Evolutionary conservation across 2,113 vertebrate species (phyloP).

Genomic region (Odontesthes bonariensis): DNA sequence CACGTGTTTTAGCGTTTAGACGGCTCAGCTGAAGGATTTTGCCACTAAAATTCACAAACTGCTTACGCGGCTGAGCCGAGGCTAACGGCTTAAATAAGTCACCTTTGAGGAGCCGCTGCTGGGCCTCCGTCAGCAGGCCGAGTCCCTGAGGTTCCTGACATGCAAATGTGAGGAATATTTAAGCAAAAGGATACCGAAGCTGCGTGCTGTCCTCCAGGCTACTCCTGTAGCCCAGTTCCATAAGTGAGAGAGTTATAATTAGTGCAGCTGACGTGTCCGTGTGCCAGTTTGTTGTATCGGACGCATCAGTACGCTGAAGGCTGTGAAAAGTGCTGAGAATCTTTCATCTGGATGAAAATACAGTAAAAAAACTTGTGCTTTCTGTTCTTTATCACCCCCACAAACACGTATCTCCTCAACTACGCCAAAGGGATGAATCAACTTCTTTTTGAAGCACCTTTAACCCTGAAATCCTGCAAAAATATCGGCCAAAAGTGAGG

Average conservation of each 20-base stretch:
- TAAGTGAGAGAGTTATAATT: slow-evolving; percentile 36
- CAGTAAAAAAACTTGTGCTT: no score
- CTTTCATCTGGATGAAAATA: slow-evolving; percentile 1
- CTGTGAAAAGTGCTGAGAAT: background rate
- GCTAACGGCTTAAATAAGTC: background rate
- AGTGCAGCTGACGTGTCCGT: slow-evolving; percentile 11
- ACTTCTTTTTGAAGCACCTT: background rate
- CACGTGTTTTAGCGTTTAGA: background rate
- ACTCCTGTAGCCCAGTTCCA: slow-evolving; percentile 51
- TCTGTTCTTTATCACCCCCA: background rate
- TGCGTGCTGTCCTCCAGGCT: slow-evolving; percentile 27
- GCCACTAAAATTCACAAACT: background rate
- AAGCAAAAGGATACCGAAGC: no score
- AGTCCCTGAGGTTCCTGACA: no score
- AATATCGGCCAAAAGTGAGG: background rate
- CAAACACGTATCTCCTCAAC: background rate
- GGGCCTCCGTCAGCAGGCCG: no score
- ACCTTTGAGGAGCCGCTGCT: no score
- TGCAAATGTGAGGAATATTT: background rate
- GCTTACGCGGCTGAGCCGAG: background rate
- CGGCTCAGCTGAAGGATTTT: background rate
- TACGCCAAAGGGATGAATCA: background rate
- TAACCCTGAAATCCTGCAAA: background rate
- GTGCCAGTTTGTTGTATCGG: slow-evolving; percentile 9
- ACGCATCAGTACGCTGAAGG: slow-evolving; percentile 8